Conservation (phyloP, 2,888 invertebrate genomes). For the Crioceris asparagi region DNA sequence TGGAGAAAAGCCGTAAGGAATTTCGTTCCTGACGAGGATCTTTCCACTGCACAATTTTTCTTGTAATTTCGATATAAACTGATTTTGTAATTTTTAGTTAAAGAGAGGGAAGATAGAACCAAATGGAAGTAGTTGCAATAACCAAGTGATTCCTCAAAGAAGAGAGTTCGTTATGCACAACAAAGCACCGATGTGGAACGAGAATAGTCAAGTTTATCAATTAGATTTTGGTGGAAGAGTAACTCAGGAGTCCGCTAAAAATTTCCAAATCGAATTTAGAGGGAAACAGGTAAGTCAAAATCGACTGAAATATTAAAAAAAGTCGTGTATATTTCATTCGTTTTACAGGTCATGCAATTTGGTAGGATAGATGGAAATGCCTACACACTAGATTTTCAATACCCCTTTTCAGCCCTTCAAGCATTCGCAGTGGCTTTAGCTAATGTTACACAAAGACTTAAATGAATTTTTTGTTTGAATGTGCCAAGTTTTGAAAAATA, state of each 20-base stretch:
- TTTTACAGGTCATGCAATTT: constrained; percentile 98
- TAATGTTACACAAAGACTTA: constrained; percentile 89
- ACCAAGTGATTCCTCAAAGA: constrained; percentile 43
- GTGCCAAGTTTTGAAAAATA: neutral
- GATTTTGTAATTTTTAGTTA: constrained; percentile 43
- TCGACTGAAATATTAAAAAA: neutral
- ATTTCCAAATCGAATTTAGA: constrained; percentile 96
- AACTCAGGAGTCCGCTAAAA: constrained; percentile 98
- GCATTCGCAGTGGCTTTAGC: constrained; percentile 97
- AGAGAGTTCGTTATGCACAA: constrained; percentile 93
- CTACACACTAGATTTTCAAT: constrained; percentile 97
- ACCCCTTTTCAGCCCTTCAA: constrained; percentile 96
- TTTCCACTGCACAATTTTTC: constrained; percentile 5
- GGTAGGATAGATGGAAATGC: constrained; percentile 97
- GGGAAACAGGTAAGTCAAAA: constrained; percentile 74
- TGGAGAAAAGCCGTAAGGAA: too few species aligned
- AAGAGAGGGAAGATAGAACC: constrained; percentile 58
- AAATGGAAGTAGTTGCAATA: constrained; percentile 38
- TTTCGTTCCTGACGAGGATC: too few species aligned
- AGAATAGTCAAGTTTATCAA: constrained; percentile 97
- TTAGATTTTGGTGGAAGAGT: constrained; percentile 98
- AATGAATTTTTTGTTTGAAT: constrained; percentile 40
- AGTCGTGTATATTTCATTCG: neutral
- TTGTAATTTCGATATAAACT: neutral
- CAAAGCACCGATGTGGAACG: constrained; percentile 88